Base-by-base conservation (phyloP, 1,140 invertebrate genomes). In the Leptonema lineaticorne region DNA sequence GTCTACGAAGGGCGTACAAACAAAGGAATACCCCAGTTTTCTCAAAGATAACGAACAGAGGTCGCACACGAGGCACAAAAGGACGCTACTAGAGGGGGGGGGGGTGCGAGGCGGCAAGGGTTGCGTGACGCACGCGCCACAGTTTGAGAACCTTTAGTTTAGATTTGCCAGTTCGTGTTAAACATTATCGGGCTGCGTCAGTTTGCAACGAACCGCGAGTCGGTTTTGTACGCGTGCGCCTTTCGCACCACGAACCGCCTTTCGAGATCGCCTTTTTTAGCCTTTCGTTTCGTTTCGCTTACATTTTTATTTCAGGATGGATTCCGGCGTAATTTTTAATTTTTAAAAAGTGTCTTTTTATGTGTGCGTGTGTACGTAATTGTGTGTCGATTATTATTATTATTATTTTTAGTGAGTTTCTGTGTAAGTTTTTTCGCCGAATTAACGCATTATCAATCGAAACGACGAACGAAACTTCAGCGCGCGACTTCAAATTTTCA, bases 151-250 rank as follows among this genome's bases (percentile, higher is more conserved):
- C 2, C 59, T 2, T 6, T n/a, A 1, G 30, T 2, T 58, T 58
- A 58, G 56, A 62, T 62, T n/a, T 37, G 33, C 59, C 33, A 62
- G 59, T 37, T 37, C 14, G 33, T n/a, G n/a, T n/a, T 26, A 45
- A 45, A 45, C 26, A 24, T 62, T 62, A 62, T 62, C 59, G 56
- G 50, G 59, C n/a, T 62, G 59, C 59, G 59, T 62, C 59, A 62
- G 59, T 62, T 62, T 62, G 59, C 59, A 62, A 18, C 59, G 59
- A 62, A 37, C 59, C 11, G 11, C 59, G 59, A 20, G 50, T 9
- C 9, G 18, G 50, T 20, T n/a, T 8, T 18, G 1, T 20, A 4
- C 46, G 46, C 50, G 50, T 24, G 18, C 50, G 9, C n/a, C 22
- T 18, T 53, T 26, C n/a, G n/a, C n/a, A n/a, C n/a, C n/a, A n/a